Conservation (phyloP, 2,113 vertebrate species). For the Microtus oregoni region DNA sequence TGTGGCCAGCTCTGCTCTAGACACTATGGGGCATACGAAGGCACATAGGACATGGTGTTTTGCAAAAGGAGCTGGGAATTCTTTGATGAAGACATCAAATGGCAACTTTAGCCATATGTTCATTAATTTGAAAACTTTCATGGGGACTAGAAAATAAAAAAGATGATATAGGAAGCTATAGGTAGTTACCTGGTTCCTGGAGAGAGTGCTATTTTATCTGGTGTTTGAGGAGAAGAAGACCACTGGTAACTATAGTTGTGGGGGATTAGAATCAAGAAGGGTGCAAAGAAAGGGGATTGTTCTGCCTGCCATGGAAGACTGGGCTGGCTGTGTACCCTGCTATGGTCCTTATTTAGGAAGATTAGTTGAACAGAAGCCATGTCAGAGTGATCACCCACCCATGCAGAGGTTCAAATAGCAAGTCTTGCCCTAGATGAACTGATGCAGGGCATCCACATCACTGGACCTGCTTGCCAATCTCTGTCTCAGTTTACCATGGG, state of each 20-base stretch:
- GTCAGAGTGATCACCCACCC: not conserved
- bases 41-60: not conserved
- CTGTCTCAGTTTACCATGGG: not conserved
- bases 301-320: not conserved
- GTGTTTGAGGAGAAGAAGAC: conserved; percentile 1
- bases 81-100: conserved; percentile 2
- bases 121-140: conserved; percentile 23
- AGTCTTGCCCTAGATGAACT: not conserved
- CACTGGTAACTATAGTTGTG: not conserved
- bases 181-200: not conserved
- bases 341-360: not conserved
- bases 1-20: not conserved
- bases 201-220: not conserved
- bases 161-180: not conserved
- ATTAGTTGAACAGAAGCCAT: not conserved
- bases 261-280: not conserved
- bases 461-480: not conserved
- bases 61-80: not conserved
- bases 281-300: not conserved
- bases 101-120: not conserved
- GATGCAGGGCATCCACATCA: not conserved
- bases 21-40: not conserved
- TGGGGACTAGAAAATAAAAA: not conserved
- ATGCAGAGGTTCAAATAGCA: conserved; percentile 5
- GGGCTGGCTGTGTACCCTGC: not conserved